These are phyloP conservation scores for Apamea crenata DNA, from an alignment of 2,888 invertebrate species.

Conservation along the genomic window DNA sequence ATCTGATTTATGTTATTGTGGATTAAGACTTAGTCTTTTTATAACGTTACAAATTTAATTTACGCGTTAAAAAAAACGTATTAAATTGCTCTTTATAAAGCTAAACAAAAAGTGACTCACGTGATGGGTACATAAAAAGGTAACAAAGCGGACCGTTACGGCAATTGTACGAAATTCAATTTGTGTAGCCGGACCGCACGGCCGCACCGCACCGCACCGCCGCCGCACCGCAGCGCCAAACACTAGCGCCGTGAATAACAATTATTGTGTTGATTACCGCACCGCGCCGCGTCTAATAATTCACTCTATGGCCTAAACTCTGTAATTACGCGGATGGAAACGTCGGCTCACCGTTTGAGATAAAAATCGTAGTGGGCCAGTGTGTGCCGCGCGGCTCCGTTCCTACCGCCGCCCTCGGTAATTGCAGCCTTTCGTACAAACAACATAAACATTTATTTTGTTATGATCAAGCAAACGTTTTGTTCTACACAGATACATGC, in stretches of 20 bases:
- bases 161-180: slow-evolving; percentile 85
- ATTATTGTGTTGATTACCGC: slow-evolving; percentile 88
- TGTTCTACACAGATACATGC: slow-evolving; percentile 64
- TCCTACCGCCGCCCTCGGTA: slow-evolving; percentile 75
- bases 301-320: slow-evolving; percentile 88
- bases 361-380: slow-evolving; percentile 83
- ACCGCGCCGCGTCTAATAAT: slow-evolving; percentile 87
- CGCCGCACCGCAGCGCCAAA: slow-evolving; percentile 69
- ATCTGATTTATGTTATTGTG: slow-evolving; percentile 54
- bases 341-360: slow-evolving; percentile 89
- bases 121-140: slow-evolving; percentile 69
- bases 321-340: slow-evolving; percentile 89
- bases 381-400: slow-evolving; percentile 60
- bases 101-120: slow-evolving; percentile 66
- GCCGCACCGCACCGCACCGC: slow-evolving; percentile 22
- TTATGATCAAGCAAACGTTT: slow-evolving; percentile 70
- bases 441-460: slow-evolving; percentile 87
- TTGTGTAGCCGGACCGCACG: slow-evolving; percentile 68
- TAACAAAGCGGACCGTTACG: slow-evolving; percentile 78
- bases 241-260: slow-evolving; percentile 84
- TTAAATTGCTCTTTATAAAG: slow-evolving; percentile 61
- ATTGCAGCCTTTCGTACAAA: slow-evolving; percentile 81
- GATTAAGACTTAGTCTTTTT: slow-evolving; percentile 59
- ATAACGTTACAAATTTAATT: slow-evolving; percentile 59
- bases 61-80: slow-evolving; percentile 51